Base-by-base conservation (phyloP, 2,113 vertebrate species). In the Aythya baeri region DNA sequence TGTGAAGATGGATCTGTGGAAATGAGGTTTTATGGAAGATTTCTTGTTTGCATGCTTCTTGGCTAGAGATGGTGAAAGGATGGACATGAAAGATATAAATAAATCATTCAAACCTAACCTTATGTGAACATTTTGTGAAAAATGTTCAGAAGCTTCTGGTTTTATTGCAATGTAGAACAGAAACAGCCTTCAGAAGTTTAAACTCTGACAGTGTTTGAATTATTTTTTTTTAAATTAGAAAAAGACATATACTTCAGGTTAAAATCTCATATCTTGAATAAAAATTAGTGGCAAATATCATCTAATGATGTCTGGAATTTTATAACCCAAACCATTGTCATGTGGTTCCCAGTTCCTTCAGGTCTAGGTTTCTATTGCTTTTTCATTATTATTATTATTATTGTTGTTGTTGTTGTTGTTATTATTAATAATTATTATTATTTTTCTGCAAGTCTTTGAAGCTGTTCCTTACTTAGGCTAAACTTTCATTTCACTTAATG, bases 201-300 rank as follows among this genome's bases (percentile, higher is more conserved):
- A 84, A 79, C 3, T 32, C 9, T 81, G 36, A 15, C 5, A 82
- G 9, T 4, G 3, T 50, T 36, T 74, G 59, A 79, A 82, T 49
- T 85, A 49, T 54, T 83, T 90, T 75, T 90, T 75, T 31, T 67
- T 62, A 58, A 9, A 23, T 23, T 61, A 61, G 22, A 78, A 74
- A 74, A 11, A 65, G 18, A 21, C 0, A 0, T 21, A 25, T 20
- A 49, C 4, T 55, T 83, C 5, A 65, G 31, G 9, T 73, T 83
- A 80, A 78, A 92, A 58, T 87, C 70, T 74, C 26, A 67, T 89
- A 88, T 87, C 50, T 87, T 95, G 44, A 82, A 22, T 78, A 70
- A 16, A 67, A 84, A 82, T 78, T 74, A 78, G 46, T 89, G 68
- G 21, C 81, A 66, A 94, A 76, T 59, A 68, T 78, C 70, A 91